Percentiles rank a stretch among this genome's conserved stretches.
phyloP scores from a whole-genome alignment of 2,113 vertebrate species.

The Labeo catla region DNA sequence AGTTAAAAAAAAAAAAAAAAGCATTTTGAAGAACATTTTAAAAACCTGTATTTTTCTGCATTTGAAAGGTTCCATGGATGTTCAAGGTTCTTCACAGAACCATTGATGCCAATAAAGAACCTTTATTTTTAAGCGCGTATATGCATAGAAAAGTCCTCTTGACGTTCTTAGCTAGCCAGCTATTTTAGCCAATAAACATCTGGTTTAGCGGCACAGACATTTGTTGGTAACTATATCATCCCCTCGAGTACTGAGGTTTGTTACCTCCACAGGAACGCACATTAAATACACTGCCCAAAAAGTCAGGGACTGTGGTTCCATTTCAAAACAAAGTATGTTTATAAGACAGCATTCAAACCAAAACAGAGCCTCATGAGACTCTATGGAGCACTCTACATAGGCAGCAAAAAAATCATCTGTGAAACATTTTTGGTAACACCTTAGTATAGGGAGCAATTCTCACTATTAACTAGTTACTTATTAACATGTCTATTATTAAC shows the following conservation, averaged over 20 bases:
- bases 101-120: no score
- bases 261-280: neutral
- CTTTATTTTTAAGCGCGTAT: no score
- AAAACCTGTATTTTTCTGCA: no score
- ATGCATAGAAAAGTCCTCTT: neutral
- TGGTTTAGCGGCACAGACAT: neutral
- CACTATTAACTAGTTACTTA: no score
- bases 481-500: no score
- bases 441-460: no score
- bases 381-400: neutral
- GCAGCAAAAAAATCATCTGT: neutral
- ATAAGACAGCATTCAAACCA: neutral
- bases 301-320: neutral
- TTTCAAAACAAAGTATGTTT: neutral
- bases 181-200: neutral
- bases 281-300: neutral
- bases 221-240: neutral
- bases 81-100: no score
- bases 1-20: no score
- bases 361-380: neutral
- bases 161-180: neutral
- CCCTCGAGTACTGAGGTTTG: neutral
- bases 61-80: no score
- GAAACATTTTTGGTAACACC: no score
- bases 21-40: no score